Evolutionary conservation across 1,140 invertebrate species (phyloP), one percentile per base, ranked within the genome.

Genomic region (Calephelis virginiensis): DNA sequence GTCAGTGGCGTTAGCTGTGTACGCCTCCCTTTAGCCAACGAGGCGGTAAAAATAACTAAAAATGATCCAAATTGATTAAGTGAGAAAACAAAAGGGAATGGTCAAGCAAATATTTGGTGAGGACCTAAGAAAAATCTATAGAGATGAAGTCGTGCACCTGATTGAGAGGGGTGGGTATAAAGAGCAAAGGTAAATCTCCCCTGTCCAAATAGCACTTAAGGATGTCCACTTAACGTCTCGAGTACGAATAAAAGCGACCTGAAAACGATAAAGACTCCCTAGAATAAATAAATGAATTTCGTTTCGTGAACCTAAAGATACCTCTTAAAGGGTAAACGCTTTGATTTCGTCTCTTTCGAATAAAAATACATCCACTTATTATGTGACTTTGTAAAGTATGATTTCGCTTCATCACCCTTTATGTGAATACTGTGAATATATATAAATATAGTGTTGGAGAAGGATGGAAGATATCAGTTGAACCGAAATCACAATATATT

Each of bases 191-290:
- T 84, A 87, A 88, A 87, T 86, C 85, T 81, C 78, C 50, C 50
- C 75, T 85, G 84, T 80, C 82, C 85, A 87, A 89, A 89, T 76
- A 86, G 67, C 81, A 87, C 85, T 89, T 77, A 81, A 89, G 82
- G 75, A 77, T 81, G 84, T 83, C 81, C 83, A 86, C 86, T 89
- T 87, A 85, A 69, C 76, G 79, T 78, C 75, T 71, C 73, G 74
- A 79, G 78, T 75, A 80, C 71, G 80, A 83, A 82, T 79, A 77
- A 84, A 86, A 82, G 78, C 77, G 72, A 78, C 71, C 70, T 75
- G 70, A 53, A 53, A 53, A 11, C 64, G 66, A 73, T 63, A 61
- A 61, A 68, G 72, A 70, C 73, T 72, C 75, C 70, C 72, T 72
- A 83, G 77, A 78, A 80, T 84, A 87, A 87, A 87, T 85, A 87